These are phyloP conservation scores for Steinernema khuongi DNA, from an alignment of 1,140 invertebrate genomes.

Conservation along the genomic window DNA sequence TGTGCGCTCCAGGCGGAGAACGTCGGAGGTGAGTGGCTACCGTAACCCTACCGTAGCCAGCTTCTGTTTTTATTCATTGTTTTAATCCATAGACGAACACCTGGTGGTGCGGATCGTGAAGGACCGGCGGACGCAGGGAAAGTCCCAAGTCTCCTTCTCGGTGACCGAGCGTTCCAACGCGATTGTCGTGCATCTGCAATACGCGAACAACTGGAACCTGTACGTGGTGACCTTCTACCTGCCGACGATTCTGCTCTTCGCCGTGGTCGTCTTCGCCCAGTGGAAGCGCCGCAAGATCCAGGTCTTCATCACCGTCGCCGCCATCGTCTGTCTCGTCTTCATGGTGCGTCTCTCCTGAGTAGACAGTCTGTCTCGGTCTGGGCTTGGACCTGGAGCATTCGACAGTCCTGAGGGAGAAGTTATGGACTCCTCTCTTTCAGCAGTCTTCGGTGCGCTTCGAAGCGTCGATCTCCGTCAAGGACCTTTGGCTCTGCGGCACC, in stretches of 20 bases:
- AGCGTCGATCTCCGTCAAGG: constrained; percentile 7
- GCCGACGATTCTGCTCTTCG: constrained; percentile 28
- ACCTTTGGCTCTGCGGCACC: constrained; percentile 26
- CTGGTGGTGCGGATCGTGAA: neutral
- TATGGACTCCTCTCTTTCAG: constrained; percentile 18
- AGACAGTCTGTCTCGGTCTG: neutral
- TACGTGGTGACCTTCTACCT: constrained; percentile 29
- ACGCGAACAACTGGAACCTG: constrained; percentile 19
- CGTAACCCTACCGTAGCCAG: neutral
- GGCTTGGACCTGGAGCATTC: neutral
- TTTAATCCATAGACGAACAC: constrained; percentile 5
- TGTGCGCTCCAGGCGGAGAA: constrained; percentile 26
- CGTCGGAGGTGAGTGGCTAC: constrained; percentile 19
- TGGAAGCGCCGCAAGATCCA: constrained; percentile 41
- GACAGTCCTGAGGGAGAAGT: constrained; percentile 5
- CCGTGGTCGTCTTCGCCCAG: constrained; percentile 36
- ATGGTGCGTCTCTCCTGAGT: constrained; percentile 22
- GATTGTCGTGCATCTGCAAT: neutral
- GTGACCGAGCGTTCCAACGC: neutral
- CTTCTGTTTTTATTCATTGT: neutral
- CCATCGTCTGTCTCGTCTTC: constrained; percentile 30
- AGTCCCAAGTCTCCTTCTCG: neutral
- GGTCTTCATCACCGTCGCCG: constrained; percentile 30
- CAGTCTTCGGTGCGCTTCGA: constrained; percentile 8
- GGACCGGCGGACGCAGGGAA: neutral